phyloP scores from a whole-genome alignment of 1,140 invertebrate genomes.

The Proctacanthus coquilletti region DNA sequence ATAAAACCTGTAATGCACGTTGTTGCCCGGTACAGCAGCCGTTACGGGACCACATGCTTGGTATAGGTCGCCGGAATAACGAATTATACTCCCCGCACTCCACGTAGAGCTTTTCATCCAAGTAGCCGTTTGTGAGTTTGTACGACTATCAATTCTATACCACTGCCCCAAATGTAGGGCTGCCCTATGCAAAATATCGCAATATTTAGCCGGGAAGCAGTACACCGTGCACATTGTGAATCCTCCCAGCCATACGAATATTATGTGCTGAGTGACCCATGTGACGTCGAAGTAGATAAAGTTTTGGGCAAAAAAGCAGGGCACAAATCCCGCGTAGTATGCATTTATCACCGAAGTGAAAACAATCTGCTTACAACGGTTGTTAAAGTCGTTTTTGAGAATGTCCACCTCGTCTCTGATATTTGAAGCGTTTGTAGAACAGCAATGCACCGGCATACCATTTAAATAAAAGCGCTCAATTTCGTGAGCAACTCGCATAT shows the following conservation, averaged over 20 bases:
- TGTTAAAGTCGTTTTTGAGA: constrained; percentile 74
- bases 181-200: constrained; percentile 76
- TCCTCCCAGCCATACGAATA: constrained; percentile 66
- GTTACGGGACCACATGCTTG: constrained; percentile 60
- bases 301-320: constrained; percentile 72
- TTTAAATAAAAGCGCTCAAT: constrained; percentile 27
- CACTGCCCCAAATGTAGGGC: constrained; percentile 80
- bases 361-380: constrained; percentile 71
- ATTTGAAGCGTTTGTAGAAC: constrained; percentile 47
- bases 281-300: constrained; percentile 71
- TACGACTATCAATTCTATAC: constrained; percentile 40
- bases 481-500: constrained; percentile 43
- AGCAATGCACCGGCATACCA: constrained; percentile 45
- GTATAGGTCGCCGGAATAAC: constrained; percentile 62
- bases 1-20: constrained; percentile 66
- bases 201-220: constrained; percentile 51
- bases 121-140: constrained; percentile 36
- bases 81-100: constrained; percentile 64
- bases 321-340: constrained; percentile 82
- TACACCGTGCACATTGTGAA: constrained; percentile 70
- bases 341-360: constrained; percentile 80
- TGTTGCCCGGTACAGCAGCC: constrained; percentile 66
- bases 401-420: constrained; percentile 75
- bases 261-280: constrained; percentile 67
- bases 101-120: constrained; percentile 63